Evolutionary conservation across 2,888 invertebrate species (phyloP), one percentile per base, ranked within the genome.

Genomic region (Drosophila robusta): DNA sequence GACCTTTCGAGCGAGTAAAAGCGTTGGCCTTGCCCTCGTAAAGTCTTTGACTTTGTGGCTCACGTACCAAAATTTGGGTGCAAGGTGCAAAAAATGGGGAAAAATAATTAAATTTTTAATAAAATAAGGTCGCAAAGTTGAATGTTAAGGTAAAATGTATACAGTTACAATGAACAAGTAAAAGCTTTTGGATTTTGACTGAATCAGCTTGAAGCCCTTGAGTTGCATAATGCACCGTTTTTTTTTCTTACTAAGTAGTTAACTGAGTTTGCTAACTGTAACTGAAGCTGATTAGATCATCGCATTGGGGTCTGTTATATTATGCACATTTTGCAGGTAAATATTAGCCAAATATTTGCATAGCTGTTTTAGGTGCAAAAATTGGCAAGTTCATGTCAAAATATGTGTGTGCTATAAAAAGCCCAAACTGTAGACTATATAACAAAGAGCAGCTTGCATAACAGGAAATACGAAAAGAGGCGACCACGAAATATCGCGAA

Each of bases 281-380:
- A 29, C 39, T 60, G 34, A 29, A 61, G 36, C 52, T 57, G 63
- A 66, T 78, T 71, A 75, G 78, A 71, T 79, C 82, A 82, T 68
- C 39, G 22, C 39, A 45, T 39, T 18, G 34, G 8, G 14, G 18
- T 18, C 14, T 51, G 12, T 32, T 39, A 12, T 11, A 34, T 57
- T 22, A 45, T 36, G 18, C 57, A 18, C 14, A 45, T 29, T 16
- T 42, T 12, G 26, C 16, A 14, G 44, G 29, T 32, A 36, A 70
- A 26, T 49, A 32, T 26, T 57, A 57, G 56, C 47, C 68, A 54
- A 76, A 86, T 85, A 50, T 63, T 65, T 65, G 46, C 54, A 55
- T 44, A 55, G 39, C 56, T 61, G 57, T 60, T 52, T 42, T 54
- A 83, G 66, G 87, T 87, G 85, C 79, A 57, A 85, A 80, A 87